These are phyloP conservation scores for Smithornis capensis DNA, from an alignment of 2,113 vertebrate species.

Conservation along the genomic window DNA sequence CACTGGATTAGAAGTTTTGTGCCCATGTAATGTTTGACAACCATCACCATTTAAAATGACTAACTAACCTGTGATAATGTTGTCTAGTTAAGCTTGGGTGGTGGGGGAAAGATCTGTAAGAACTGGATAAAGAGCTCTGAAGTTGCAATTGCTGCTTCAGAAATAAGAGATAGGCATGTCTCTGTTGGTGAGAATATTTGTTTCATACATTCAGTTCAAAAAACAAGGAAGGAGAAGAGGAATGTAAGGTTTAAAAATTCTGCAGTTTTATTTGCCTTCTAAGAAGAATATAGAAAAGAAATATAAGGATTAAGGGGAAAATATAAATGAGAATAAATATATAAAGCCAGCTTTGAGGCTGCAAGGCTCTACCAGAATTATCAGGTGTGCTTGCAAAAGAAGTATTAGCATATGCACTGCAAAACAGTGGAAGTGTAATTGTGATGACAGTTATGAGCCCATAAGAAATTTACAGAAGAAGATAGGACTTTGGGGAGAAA, in stretches of 20 bases:
- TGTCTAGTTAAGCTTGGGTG: background rate
- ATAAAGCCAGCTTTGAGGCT: constrained; percentile 21
- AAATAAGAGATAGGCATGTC: background rate
- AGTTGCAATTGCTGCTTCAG: background rate
- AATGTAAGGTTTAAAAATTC: background rate
- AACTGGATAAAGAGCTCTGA: background rate
- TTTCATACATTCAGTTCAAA: background rate
- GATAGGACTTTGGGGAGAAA: constrained; percentile 35
- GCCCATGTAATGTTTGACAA: background rate
- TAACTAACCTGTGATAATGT: background rate
- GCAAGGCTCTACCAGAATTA: background rate
- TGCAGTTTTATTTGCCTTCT: background rate
- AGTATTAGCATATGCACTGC: constrained; percentile 39
- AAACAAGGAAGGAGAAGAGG: background rate
- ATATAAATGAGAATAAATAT: constrained; percentile 46
- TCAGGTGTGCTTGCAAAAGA: constrained; percentile 29
- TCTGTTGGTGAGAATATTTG: background rate
- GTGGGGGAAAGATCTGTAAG: background rate
- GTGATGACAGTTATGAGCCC: constrained; percentile 37
- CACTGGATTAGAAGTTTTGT: background rate
- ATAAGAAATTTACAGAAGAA: constrained; percentile 21
- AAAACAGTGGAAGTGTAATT: background rate
- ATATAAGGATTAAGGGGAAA: constrained; percentile 24
- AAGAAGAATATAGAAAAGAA: background rate
- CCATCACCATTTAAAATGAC: background rate